phyloP scores from a whole-genome alignment of 2,888 invertebrate genomes.

The Steinernema carpocapsae region DNA sequence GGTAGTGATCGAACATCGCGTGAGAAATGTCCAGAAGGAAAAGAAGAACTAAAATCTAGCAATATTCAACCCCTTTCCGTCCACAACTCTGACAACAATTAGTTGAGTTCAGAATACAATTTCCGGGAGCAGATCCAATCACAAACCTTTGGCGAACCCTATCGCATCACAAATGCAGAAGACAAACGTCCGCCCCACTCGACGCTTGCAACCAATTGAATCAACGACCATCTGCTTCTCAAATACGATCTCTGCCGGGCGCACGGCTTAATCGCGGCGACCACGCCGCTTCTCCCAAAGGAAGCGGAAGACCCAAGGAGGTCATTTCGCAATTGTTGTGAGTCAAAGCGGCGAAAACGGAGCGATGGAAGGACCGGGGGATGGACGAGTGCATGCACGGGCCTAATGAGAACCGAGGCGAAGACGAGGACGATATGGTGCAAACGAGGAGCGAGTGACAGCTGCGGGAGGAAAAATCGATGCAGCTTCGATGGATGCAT shows the following conservation, averaged over 20 bases:
- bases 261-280: conserved; percentile 4
- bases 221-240: conserved; percentile 13
- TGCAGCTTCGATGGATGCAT: background rate
- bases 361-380: background rate
- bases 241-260: conserved; percentile 11
- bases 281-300: background rate
- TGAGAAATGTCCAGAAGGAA: too few relatives aligned
- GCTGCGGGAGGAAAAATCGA: conserved; percentile 32
- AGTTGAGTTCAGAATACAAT: too few relatives aligned
- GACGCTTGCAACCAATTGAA: background rate
- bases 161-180: too few relatives aligned
- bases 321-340: conserved; percentile 34
- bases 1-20: too few relatives aligned
- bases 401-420: conserved; percentile 28
- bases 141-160: too few relatives aligned
- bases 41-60: too few relatives aligned
- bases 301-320: conserved; percentile 18
- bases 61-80: too few relatives aligned
- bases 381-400: background rate
- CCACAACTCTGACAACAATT: too few relatives aligned
- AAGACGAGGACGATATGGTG: background rate
- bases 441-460: conserved; percentile 28
- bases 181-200: too few relatives aligned
- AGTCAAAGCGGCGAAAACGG: background rate
- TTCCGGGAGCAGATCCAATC: too few relatives aligned